phyloP scores from a whole-genome alignment of 2,888 invertebrate species.

The Melieria picta region DNA sequence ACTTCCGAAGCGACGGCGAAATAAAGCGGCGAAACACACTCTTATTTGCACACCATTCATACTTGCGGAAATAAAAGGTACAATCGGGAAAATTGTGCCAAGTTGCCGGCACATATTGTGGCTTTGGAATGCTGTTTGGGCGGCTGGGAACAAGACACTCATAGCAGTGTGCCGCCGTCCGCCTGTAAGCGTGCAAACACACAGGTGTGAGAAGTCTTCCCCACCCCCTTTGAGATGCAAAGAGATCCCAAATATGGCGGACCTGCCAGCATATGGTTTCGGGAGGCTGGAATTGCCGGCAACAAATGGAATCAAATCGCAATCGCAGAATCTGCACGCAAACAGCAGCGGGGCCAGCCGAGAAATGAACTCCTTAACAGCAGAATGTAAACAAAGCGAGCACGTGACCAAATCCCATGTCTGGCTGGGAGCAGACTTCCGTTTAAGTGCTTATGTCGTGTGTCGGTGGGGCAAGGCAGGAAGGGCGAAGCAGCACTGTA shows the following conservation, averaged over 20 bases:
- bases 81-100: too few species aligned
- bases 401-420: constrained; percentile 55
- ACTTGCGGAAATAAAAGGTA: too few species aligned
- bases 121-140: background rate
- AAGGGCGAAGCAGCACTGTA: too few species aligned
- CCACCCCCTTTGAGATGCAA: too few species aligned
- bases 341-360: constrained; percentile 8
- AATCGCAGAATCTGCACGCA: constrained; percentile 43
- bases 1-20: too few species aligned
- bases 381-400: constrained; percentile 60
- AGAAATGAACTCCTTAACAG: constrained; percentile 58
- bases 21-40: too few species aligned
- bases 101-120: too few species aligned
- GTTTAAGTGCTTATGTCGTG: background rate
- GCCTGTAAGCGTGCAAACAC: background rate
- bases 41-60: too few species aligned
- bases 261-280: too few species aligned
- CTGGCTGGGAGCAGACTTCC: background rate
- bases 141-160: background rate
- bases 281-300: background rate
- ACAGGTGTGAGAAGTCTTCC: too few species aligned
- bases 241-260: too few species aligned
- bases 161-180: background rate
- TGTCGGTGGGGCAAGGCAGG: too few species aligned
- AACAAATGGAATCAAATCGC: constrained; percentile 49